Percentiles rank a stretch among this genome's conserved stretches.
These are phyloP conservation scores for Chiloscyllium plagiosum DNA, from an alignment of 2,113 vertebrate genomes.

Conservation along the genomic window DNA sequence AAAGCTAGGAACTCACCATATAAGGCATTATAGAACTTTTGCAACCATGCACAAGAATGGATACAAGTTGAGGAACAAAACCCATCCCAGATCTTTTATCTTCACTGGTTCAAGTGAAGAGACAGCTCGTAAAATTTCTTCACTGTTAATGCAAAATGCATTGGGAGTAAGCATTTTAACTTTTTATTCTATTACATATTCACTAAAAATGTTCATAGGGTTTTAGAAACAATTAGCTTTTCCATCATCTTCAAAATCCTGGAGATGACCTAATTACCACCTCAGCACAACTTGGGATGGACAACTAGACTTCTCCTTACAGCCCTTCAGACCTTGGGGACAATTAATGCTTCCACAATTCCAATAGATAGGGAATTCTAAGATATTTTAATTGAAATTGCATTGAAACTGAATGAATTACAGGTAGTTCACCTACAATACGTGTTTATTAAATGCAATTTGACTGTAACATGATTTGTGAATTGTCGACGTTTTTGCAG, in stretches of 20 bases:
- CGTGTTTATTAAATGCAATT: no score
- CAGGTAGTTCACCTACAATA: no score
- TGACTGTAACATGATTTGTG: no score
- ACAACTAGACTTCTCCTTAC: not conserved
- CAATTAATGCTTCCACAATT: not conserved
- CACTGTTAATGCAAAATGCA: not conserved
- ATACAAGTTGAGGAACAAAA: not conserved
- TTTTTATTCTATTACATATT: not conserved
- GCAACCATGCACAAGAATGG: not conserved
- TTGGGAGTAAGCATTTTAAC: not conserved
- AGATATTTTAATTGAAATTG: not conserved
- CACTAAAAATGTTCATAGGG: not conserved
- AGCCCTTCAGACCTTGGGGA: not conserved
- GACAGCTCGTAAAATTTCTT: not conserved
- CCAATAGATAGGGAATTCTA: not conserved
- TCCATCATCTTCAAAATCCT: no score
- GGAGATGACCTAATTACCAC: no score
- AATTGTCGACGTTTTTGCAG: no score
- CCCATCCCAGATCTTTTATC: not conserved
- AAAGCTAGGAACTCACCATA: not conserved
- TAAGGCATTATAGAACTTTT: not conserved
- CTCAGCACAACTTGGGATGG: not conserved
- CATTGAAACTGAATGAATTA: not conserved
- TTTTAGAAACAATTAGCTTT: not conserved
- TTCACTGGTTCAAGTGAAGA: not conserved